Evolutionary conservation across 2,888 invertebrate genomes (phyloP), one percentile per base, ranked within the genome.

Genomic region (Maniola hyperantus): DNA sequence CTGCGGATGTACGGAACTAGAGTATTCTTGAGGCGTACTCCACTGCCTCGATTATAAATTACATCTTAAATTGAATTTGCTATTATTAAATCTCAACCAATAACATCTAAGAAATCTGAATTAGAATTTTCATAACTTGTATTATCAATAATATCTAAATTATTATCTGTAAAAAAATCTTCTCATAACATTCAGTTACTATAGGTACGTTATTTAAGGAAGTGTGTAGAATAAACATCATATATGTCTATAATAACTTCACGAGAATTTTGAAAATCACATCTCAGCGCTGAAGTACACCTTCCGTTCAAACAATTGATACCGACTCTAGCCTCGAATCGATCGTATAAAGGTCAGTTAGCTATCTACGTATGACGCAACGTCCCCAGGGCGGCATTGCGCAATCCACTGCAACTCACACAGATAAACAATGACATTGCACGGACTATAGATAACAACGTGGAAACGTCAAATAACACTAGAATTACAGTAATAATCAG

Each of bases 1-100:
- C 88, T 77, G 80, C 89, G 89, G 91, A 91, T 89, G 86, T 89
- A 78, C 88, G 89, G 88, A 89, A 89, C 85, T 84, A 83, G 77
- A 79, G 36, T 64, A 65, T 53, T 58, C 64, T 67, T 61, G 42
- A 65, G 58, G 51, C 20, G 15, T 58, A 51, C 8, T 61, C 11
- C 20, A 50, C 7, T 5, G 15, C 15, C 18, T 61, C 50, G 20
- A 39, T 39, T 50, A 50, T 18, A 39, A 50, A 36, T 13, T 6
- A 36, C 1, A 20, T 6, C 11, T 55, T 55, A 5, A 10, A 55
- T 39, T 11, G 1, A 15, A 55, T 36, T 39, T 13, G 11, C 18
- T 55, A 15, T 20, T 39, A 11, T 18, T 54, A 54, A 34, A 36
- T 7, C 5, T 54, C 34, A 34, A 18, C 10, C 15, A 48, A 48